Base-by-base conservation (phyloP, 2,797 vertebrate genomes). In the Calcarius lapponicus region DNA sequence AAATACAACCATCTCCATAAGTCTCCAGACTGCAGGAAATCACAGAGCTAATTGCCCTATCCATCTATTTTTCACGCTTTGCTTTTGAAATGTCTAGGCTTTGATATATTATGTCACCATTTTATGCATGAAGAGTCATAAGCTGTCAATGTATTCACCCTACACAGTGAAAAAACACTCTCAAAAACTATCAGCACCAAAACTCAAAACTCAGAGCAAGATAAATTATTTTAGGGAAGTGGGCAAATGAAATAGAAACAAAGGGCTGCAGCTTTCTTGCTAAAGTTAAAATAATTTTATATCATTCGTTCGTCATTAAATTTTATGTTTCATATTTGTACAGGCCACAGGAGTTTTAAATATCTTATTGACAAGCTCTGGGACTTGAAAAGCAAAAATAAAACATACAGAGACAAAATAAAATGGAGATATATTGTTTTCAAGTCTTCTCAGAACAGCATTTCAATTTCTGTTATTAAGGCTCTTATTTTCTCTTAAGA, bases 121-220 rank as follows among this genome's bases (percentile, higher is more conserved):
- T 92, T 81, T 62, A 92, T 90, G 47, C 70, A 95, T 51, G 54
- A 95, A 64, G 57, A 92, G 69, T 88, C 79, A 92, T 83, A 85
- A 91, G 8, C 58, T 88, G 87, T 51, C 79, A 89, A 48, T 60
- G 58, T 72, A 78, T 83, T 86, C 84, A 80, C 72, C 28, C 58
- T 88, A 88, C 50, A 75, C 36, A 92, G 69, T 42, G 31, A 38
- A 87, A 95, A 91, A 90, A 88, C 47, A 62, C 12, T 67, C 71
- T 81, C 3, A 4, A 71, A 93, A 91, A 81, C 70, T 29, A 78
- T 45, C 62, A 86, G 50, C 50, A 88, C 42, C 2, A 7, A 70
- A 72, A 78, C 4, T 17, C 13, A 61, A 74, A 95, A 74, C 17
- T 78, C 50, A 65, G 24, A 47, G 38, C 3, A 76, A 80, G 34